Evolutionary conservation across 2,797 vertebrate species (phyloP).

Genomic region (Acanthornis magna): DNA sequence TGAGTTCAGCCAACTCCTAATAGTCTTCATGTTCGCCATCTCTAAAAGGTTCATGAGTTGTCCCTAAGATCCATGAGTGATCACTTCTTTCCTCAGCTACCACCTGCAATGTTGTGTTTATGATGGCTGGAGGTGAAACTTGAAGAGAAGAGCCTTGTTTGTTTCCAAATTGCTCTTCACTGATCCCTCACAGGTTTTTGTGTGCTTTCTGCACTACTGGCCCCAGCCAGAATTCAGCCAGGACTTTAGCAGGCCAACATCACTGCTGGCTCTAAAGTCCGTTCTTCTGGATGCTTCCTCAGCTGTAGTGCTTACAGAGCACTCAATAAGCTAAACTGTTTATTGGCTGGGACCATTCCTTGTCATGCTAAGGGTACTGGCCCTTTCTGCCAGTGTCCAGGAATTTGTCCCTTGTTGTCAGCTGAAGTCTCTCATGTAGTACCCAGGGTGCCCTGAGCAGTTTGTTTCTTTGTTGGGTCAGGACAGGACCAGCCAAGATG

Average conservation of each 20-base stretch:
- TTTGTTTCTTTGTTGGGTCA: not conserved
- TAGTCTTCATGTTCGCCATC: not conserved
- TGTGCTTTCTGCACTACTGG: not conserved
- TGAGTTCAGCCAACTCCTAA: not conserved
- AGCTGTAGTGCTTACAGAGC: not conserved
- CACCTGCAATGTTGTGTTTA: not conserved
- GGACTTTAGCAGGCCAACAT: not conserved
- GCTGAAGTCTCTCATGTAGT: not conserved
- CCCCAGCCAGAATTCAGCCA: not conserved
- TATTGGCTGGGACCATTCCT: not conserved
- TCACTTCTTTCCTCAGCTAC: not conserved
- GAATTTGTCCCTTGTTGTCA: not conserved
- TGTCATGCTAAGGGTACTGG: not conserved
- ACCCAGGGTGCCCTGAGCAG: not conserved
- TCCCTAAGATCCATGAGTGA: not conserved
- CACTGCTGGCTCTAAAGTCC: not conserved
- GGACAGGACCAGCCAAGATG: not conserved
- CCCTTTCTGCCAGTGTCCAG: not conserved
- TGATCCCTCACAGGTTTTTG: not conserved
- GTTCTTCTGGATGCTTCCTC: not conserved
- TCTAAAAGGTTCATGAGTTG: not conserved
- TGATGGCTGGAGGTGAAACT: not conserved
- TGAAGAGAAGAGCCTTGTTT: not conserved
- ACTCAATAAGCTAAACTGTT: not conserved
- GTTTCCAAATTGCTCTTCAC: not conserved